These are phyloP conservation scores for Cabera pusaria DNA, from an alignment of 2,888 invertebrate genomes.

Conservation along the genomic window DNA sequence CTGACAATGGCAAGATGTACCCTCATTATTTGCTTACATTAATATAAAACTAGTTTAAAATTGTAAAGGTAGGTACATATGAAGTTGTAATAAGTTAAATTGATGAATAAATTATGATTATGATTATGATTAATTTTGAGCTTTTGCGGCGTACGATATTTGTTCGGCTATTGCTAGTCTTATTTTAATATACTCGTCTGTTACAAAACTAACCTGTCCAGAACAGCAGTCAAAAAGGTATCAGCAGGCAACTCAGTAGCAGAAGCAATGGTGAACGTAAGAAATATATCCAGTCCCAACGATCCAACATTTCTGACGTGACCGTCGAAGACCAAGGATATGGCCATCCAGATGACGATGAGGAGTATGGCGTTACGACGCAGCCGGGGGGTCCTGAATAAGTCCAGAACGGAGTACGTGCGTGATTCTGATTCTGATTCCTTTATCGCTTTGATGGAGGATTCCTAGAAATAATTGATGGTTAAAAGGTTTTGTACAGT, in stretches of 20 bases:
- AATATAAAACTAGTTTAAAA: no score
- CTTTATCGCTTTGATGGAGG: constrained; percentile 86
- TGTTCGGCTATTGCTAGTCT: no score
- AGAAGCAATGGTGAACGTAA: constrained; percentile 93
- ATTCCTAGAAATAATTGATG: no score
- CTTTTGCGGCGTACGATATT: no score
- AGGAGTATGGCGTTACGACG: constrained; percentile 90
- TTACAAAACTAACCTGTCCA: constrained; percentile 85
- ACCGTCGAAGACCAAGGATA: constrained; percentile 93
- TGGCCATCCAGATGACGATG: constrained; percentile 95
- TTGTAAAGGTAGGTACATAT: no score
- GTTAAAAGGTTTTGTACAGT: no score
- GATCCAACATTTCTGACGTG: constrained; percentile 95
- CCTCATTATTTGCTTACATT: no score
- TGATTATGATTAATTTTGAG: no score
- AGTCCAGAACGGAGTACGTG: constrained; percentile 90
- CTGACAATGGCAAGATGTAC: no score
- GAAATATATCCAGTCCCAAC: constrained; percentile 91
- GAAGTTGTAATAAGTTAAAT: no score
- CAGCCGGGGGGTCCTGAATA: constrained; percentile 90
- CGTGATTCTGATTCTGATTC: constrained; percentile 88
- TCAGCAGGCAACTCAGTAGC: constrained; percentile 94
- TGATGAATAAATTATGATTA: no score
- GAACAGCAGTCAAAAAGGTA: constrained; percentile 88
- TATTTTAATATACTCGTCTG: no score